Base-by-base conservation (phyloP, 2,888 invertebrate species). In the Fissipunctia ypsillon region DNA sequence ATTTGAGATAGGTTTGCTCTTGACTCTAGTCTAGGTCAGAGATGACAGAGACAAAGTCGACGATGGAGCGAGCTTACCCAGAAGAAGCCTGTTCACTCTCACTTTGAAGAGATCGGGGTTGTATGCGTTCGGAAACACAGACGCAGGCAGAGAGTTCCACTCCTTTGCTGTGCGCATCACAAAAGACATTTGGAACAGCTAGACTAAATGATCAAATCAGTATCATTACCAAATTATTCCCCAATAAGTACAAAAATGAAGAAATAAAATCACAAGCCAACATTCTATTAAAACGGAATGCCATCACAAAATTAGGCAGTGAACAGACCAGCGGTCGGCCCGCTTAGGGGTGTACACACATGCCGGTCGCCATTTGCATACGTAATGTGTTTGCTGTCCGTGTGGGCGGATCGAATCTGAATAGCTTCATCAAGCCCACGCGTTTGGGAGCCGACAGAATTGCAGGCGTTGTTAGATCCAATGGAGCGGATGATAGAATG, bases 361-460 rank as follows among this genome's bases (percentile, higher is more conserved):
- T 70, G 78, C 77, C 57, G 52, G 59, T 22, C 56, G 48, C 54
- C 70, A 82, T 76, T 86, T 73, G 57, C 81, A 76, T 83, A 71
- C 65, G 67, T 83, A 85, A 86, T 87, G 72, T 83, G 79, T 86
- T 78, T 87, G 68, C 56, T n/a, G 25, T 60, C n/a, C n/a, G 25
- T 28, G 83, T 79, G 81, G 85, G 77, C 25, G 74, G 73, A 28
- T 19, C 50, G 63, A 45, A 73, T 78, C 52, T 68, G 69, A 70
- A 85, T 83, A 74, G 83, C 85, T 85, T 81, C 72, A 85, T 85
- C 81, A 70, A 66, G 63, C 78, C 78, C 54, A 81, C 84, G 56
- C 65, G 25, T 76, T 76, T 68, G 65, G 54, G 64, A 45, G 9
- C n/a, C 35, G 56, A n/a, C 80, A 38, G 74, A 79, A 45, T 69